Base-by-base conservation (phyloP, 2,888 invertebrate genomes). In the Polydesmus complanatus region DNA sequence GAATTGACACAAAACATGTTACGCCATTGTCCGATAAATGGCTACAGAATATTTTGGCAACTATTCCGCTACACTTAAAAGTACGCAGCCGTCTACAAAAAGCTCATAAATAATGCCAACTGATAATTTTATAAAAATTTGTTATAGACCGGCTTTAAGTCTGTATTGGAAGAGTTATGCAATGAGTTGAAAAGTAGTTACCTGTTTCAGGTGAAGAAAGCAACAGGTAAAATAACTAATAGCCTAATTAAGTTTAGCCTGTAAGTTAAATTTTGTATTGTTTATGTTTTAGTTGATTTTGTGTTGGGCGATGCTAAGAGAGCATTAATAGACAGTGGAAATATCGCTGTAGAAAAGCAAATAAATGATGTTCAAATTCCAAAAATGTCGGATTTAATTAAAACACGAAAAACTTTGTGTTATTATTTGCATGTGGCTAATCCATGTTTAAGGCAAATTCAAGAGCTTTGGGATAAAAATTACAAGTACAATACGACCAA, bases 1-100 rank as follows among this genome's bases (percentile, higher is more conserved):
- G 93, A 0, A 86, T 94, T 53, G 92, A 92, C 70, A 91, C 91
- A 2, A 83, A 86, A 64, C 86, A 92, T 71, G 88, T 94, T 0
- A 86, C 91, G 0, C 86, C 91, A 1, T 79, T 94, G 71, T 87
- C 88, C 69, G 79, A 81, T 61, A 79, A 79, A 68, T 83, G 88
- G 70, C 77, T 93, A 62, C 77, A 74, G 51, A 73, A 77, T 67
- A 76, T 77, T 22, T 70, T 74, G 56, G 66, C 63, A 14, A 68
- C 75, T 21, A 71, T 78, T 14, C 73, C 75, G 22, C 23, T 48
- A 23, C 37, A 54, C 56, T 23, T 60, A 5, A 18, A 63, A 65
- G 50, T 67, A 37, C 14, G 37, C n/a, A n/a, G n/a, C 5, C 14
- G 5, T 37, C 14, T 37, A 37, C 14, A 5, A 37, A 37, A 5